Percentiles rank a stretch among this genome's conserved stretches.
Evolutionary conservation across 2,113 vertebrate species (phyloP).

Genomic region (Alethe diademata): DNA sequence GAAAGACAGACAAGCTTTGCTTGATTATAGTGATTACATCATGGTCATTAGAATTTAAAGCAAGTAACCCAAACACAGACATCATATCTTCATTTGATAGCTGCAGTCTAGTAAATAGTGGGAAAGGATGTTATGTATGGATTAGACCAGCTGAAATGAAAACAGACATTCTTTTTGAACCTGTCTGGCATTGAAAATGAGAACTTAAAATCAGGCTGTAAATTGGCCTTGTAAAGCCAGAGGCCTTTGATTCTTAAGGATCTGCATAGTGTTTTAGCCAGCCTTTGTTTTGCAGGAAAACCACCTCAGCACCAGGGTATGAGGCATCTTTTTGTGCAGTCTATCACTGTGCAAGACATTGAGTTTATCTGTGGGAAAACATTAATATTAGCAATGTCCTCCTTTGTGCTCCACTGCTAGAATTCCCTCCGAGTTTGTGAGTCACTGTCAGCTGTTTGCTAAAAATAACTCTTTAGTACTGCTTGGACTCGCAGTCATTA

Average conservation of each 20-base stretch:
- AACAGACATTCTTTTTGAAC: conserved; percentile 85
- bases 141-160: conserved; percentile 84
- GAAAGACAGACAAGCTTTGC: conserved; percentile 76
- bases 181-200: conserved; percentile 82
- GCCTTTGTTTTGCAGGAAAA: conserved; percentile 69
- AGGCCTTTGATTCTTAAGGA: conserved; percentile 79
- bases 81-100: conserved; percentile 85
- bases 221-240: conserved; percentile 80
- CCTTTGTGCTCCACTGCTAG: conserved; percentile 25
- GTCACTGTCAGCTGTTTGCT: conserved; percentile 50
- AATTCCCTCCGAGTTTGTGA: conserved; percentile 22
- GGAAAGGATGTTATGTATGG: conserved; percentile 81
- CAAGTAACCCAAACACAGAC: conserved; percentile 82
- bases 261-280: conserved; percentile 74
- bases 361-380: conserved; percentile 46
- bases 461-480: not conserved
- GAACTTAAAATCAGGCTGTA: conserved; percentile 81
- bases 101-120: conserved; percentile 77
- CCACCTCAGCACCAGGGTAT: conserved; percentile 27
- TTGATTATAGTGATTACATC: conserved; percentile 81
- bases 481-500: not conserved
- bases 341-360: not conserved
- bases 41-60: conserved; percentile 77
- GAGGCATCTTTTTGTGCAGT: not conserved
- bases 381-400: not conserved